Base-by-base conservation (phyloP, 2,888 invertebrate genomes). In the Ophraella communa region DNA sequence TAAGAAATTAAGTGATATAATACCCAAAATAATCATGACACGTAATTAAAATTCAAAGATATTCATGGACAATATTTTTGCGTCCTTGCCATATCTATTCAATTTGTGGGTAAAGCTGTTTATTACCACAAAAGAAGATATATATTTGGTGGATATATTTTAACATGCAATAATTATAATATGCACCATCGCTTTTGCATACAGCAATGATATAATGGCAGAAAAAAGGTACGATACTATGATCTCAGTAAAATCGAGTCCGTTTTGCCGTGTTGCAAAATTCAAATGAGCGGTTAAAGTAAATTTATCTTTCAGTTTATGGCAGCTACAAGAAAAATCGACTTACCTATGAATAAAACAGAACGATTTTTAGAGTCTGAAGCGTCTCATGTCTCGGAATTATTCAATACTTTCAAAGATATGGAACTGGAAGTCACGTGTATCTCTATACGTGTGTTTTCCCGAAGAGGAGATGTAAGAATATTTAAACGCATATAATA, bases 321-420 rank as follows among this genome's bases (percentile, higher is more conserved):
- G 77, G 77, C 74, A 74, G 75, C 74, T 72, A 73, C 76, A 75
- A 75, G 75, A 74, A 74, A 76, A 78, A 78, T 79, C 77, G 78
- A 78, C 77, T 77, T 66, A 76, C 72, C 76, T 77, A 80, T 80
- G 80, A 80, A 80, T 80, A 80, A 80, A 80, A 80, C 79, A 80
- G 72, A 78, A 78, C 77, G 79, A 80, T 79, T 79, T 79, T 79
- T 78, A 77, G 76, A 77, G 78, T 74, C 76, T 70, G 77, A 71
- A 74, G 76, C 76, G 77, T 73, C 73, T 75, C 76, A 70, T 74
- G 73, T 72, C 73, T 71, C 70, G 73, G 78, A 80, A 80, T 80
- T 80, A 80, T 80, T 80, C 79, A 80, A 80, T 80, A 79, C 79
- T 74, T 76, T 75, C 77, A 74, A 75, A 78, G 76, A 79, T 77